Conservation (phyloP, 2,888 invertebrate species). For the Cyrtodaria siliqua region DNA sequence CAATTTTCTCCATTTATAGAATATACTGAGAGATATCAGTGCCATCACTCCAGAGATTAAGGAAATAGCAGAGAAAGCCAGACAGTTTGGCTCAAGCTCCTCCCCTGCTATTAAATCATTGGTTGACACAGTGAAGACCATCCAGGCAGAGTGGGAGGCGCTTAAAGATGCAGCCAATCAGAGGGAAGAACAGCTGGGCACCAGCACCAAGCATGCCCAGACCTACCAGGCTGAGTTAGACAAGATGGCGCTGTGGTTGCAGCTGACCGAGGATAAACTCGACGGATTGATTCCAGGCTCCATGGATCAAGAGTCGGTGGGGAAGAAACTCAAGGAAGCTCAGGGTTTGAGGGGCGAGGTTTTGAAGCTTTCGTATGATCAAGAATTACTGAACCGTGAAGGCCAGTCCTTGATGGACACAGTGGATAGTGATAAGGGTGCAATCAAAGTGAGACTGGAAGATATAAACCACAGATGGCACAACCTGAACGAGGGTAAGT, state of each 20-base stretch:
- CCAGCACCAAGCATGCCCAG: constrained; percentile 89
- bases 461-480: constrained; percentile 96
- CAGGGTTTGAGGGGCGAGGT: constrained; percentile 96
- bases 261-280: constrained; percentile 94
- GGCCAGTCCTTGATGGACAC: constrained; percentile 95
- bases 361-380: constrained; percentile 97
- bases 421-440: constrained; percentile 96
- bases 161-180: constrained; percentile 95
- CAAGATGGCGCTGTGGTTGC: constrained; percentile 89
- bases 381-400: constrained; percentile 89
- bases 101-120: constrained; percentile 65
- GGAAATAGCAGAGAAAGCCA: constrained; percentile 94
- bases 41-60: constrained; percentile 78
- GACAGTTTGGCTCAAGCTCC: constrained; percentile 88
- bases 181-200: constrained; percentile 82
- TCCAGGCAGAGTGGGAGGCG: constrained; percentile 96
- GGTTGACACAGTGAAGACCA: constrained; percentile 92
- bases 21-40: constrained; percentile 77
- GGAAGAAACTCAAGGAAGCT: constrained; percentile 94
- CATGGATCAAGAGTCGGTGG: constrained; percentile 92
- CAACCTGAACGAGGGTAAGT: constrained; percentile 87
- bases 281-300: constrained; percentile 89
- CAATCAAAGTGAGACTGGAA: constrained; percentile 93
- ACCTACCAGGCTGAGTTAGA: constrained; percentile 95
- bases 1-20: too few relatives aligned